Conservation (phyloP, 2,113 vertebrate genomes). For the Psilopsiagon aymara region DNA sequence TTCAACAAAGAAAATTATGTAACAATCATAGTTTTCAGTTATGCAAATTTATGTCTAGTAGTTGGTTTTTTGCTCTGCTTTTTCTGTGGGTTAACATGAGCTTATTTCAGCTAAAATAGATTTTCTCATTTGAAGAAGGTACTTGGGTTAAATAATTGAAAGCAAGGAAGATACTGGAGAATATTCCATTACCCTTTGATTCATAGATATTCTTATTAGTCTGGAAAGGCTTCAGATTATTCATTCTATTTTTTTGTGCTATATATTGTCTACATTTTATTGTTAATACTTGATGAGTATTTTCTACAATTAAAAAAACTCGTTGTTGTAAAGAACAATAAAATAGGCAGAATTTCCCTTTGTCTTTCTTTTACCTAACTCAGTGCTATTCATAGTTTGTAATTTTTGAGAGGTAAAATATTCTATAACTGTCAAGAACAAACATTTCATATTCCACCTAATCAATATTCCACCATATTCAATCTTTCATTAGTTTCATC, state of each 20-base stretch:
- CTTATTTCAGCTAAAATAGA: not conserved
- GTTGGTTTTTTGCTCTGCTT: not conserved
- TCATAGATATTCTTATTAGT: constrained; percentile 34
- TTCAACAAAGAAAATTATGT: not conserved
- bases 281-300: not conserved
- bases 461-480: not conserved
- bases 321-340: not conserved
- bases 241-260: not conserved
- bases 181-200: constrained; percentile 30
- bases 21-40: constrained; percentile 1
- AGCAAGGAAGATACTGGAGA: not conserved
- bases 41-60: not conserved
- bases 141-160: constrained; percentile 24
- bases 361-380: not conserved
- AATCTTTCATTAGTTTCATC: not conserved
- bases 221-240: constrained; percentile 3
- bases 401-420: not conserved
- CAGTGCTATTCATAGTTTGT: not conserved
- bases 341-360: not conserved
- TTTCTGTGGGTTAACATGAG: constrained; percentile 40
- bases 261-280: not conserved
- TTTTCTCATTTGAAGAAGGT: constrained; percentile 33
- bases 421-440: not conserved
- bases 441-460: not conserved
- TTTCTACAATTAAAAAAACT: constrained; percentile 20